A percentile compares a stretch with the other conserved stretches of the same genome.
phyloP scores from a whole-genome alignment of 1,140 invertebrate genomes.

The Xylocopa sonorina region DNA sequence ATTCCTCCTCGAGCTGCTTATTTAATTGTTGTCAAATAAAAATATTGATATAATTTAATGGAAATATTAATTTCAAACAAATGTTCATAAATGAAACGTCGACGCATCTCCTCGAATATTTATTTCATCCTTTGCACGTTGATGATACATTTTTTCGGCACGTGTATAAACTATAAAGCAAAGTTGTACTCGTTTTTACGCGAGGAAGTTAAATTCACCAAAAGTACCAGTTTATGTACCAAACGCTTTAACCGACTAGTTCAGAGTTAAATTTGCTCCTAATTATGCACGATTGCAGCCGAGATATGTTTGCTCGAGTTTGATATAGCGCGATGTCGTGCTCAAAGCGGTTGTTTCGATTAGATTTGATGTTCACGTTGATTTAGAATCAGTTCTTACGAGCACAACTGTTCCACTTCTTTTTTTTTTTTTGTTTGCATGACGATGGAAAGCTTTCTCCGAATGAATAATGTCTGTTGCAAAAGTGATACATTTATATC shows the following conservation, averaged over 20 bases:
- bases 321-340: not conserved
- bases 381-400: too few relatives aligned
- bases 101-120: too few relatives aligned
- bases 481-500: conserved; percentile 1
- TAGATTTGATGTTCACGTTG: conserved; percentile 5
- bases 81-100: too few relatives aligned
- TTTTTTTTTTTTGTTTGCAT: not conserved
- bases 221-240: not conserved
- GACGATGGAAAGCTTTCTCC: too few relatives aligned
- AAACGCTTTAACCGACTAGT: not conserved
- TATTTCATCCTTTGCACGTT: too few relatives aligned
- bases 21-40: too few relatives aligned
- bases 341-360: not conserved
- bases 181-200: not conserved
- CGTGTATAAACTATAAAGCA: too few relatives aligned
- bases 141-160: too few relatives aligned
- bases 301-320: not conserved
- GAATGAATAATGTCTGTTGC: not conserved
- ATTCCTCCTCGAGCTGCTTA: too few relatives aligned
- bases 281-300: not conserved
- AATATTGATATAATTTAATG: too few relatives aligned
- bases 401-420: too few relatives aligned
- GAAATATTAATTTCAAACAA: too few relatives aligned
- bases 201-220: not conserved
- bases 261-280: conserved; percentile 1